phyloP scores from a whole-genome alignment of 1,140 invertebrate species.

The Heliconius hermathena region DNA sequence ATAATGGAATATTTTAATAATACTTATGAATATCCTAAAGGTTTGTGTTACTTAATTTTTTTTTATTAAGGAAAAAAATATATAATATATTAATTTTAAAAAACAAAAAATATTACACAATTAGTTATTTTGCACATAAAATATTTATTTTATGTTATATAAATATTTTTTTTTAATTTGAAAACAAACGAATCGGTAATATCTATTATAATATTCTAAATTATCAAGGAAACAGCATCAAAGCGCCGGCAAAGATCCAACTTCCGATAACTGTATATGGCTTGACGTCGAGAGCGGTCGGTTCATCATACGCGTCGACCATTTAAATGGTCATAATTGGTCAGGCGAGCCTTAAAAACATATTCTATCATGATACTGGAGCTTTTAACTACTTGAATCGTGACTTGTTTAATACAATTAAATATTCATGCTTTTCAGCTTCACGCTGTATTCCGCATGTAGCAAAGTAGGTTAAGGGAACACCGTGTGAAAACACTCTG shows the following conservation, averaged over 20 bases:
- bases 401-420: slow-evolving; percentile 30
- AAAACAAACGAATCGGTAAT: slow-evolving; percentile 43
- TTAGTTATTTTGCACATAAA: too few relatives aligned
- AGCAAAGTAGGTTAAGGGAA: too few relatives aligned
- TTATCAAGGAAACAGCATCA: slow-evolving; percentile 70
- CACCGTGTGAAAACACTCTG: too few relatives aligned
- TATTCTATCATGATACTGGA: slow-evolving; percentile 65
- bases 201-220: slow-evolving; percentile 66
- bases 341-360: slow-evolving; percentile 62
- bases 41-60: too few relatives aligned
- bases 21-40: too few relatives aligned
- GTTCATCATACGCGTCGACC: slow-evolving; percentile 61
- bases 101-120: too few relatives aligned
- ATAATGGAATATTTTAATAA: too few relatives aligned
- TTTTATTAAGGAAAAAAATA: too few relatives aligned
- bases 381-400: slow-evolving; percentile 50
- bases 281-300: slow-evolving; percentile 61
- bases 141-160: too few relatives aligned
- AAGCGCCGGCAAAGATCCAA: slow-evolving; percentile 63
- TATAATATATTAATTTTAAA: too few relatives aligned
- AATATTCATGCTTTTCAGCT: too few relatives aligned
- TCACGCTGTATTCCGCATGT: too few relatives aligned
- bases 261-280: slow-evolving; percentile 74
- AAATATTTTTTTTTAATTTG: not conserved
- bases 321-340: slow-evolving; percentile 78